phyloP scores from a whole-genome alignment of 2,797 vertebrate species.

The Liasis olivaceus region DNA sequence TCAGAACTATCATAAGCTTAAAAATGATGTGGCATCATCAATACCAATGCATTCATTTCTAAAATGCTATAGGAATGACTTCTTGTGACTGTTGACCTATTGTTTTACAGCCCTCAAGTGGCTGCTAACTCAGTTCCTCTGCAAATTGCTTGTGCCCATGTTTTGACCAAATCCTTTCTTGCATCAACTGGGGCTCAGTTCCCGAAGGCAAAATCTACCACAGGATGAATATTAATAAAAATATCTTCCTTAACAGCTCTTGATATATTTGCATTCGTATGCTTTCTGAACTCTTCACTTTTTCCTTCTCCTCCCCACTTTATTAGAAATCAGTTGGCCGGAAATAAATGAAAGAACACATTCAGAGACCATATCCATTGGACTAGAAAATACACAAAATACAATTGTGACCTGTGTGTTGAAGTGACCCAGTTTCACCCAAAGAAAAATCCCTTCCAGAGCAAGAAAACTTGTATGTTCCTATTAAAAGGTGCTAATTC shows the following conservation, averaged over 20 bases:
- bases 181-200: neutral
- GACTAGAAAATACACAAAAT: conserved; percentile 11
- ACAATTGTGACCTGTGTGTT: conserved; percentile 6
- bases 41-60: neutral
- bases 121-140: neutral
- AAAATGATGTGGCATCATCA: neutral
- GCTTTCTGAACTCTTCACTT: neutral
- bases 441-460: fast-evolving
- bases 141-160: neutral
- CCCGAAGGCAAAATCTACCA: neutral
- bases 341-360: conserved; percentile 9
- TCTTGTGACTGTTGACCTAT: neutral
- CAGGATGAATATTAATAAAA: conserved; percentile 15
- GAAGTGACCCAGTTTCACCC: conserved; percentile 6
- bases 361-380: conserved; percentile 26
- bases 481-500: conserved; percentile 40
- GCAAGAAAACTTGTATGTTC: neutral
- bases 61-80: neutral
- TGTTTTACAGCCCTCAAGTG: neutral
- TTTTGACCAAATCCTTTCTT: neutral
- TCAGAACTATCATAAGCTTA: neutral
- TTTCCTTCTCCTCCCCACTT: neutral
- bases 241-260: neutral
- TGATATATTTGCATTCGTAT: neutral
- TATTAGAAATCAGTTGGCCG: conserved; percentile 1